Evolutionary conservation across 2,888 invertebrate genomes (phyloP).

Genomic region (Yponomeuta evonymella): DNA sequence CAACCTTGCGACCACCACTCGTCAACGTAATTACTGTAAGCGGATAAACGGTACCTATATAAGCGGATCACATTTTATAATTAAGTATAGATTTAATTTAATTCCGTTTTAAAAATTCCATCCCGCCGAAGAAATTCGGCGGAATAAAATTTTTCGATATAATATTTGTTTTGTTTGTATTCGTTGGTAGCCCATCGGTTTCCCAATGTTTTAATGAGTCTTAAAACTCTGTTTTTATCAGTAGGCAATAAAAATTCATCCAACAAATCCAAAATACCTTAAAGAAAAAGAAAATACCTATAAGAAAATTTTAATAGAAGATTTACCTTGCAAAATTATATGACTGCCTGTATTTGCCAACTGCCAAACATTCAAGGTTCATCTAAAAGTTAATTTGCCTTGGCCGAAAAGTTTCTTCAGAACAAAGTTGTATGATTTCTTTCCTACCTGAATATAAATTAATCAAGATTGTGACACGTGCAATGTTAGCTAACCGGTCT

Average conservation of each 20-base stretch:
- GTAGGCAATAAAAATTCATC: no score
- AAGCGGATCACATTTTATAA: background rate
- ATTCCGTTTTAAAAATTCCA: no score
- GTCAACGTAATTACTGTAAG: background rate
- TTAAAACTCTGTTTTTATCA: no score
- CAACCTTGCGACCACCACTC: background rate
- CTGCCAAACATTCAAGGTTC: background rate
- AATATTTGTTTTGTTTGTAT: no score
- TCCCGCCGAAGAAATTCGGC: no score
- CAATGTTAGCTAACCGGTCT: background rate
- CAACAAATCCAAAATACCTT: no score
- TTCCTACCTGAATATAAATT: background rate
- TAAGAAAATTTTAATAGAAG: no score
- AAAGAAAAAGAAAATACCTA: no score
- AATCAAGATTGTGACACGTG: background rate
- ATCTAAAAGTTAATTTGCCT: background rate
- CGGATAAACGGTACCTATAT: background rate
- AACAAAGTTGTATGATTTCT: background rate
- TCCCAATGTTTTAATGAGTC: no score
- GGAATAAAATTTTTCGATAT: no score
- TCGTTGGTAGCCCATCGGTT: no score
- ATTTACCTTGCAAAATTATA: no score
- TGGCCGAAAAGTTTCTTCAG: background rate
- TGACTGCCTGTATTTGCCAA: background rate
- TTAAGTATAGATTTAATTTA: background rate